Percentiles rank a stretch among this genome's conserved stretches.
These are phyloP conservation scores for Tetropium fuscum DNA, from an alignment of 2,888 invertebrate species.

Conservation along the genomic window DNA sequence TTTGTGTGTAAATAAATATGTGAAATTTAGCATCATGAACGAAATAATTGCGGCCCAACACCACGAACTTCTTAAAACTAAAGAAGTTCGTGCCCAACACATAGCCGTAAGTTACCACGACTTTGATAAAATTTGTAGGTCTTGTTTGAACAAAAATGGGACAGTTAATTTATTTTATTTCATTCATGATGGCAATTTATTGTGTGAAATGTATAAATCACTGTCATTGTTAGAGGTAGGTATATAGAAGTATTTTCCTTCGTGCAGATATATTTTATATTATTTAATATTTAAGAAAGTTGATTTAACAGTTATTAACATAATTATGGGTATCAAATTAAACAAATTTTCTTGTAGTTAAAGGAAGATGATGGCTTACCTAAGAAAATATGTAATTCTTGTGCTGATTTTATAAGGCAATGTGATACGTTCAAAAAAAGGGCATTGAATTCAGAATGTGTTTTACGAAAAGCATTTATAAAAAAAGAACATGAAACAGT, in stretches of 20 bases:
- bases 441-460: constrained; percentile 29
- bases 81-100: too few species aligned
- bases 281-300: too few species aligned
- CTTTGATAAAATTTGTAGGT: constrained; percentile 27
- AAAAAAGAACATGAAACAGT: constrained; percentile 1
- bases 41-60: too few species aligned
- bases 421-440: constrained; percentile 33
- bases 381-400: constrained; percentile 30
- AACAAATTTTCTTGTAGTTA: constrained; percentile 33
- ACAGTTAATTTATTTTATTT: constrained; percentile 29
- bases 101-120: constrained; percentile 15
- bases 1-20: too few species aligned
- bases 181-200: constrained; percentile 24
- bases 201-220: constrained; percentile 28
- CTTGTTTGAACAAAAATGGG: constrained; percentile 30
- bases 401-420: constrained; percentile 32
- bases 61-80: too few species aligned
- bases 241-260: too few species aligned
- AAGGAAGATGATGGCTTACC: constrained; percentile 33
- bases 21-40: too few species aligned
- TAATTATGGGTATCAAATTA: too few species aligned
- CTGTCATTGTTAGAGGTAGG: constrained; percentile 29
- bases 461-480: constrained; percentile 21
- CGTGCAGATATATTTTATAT: too few species aligned
- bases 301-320: too few species aligned